These are phyloP conservation scores for Torymus texanus DNA, from an alignment of 2,888 invertebrate genomes.

Conservation along the genomic window DNA sequence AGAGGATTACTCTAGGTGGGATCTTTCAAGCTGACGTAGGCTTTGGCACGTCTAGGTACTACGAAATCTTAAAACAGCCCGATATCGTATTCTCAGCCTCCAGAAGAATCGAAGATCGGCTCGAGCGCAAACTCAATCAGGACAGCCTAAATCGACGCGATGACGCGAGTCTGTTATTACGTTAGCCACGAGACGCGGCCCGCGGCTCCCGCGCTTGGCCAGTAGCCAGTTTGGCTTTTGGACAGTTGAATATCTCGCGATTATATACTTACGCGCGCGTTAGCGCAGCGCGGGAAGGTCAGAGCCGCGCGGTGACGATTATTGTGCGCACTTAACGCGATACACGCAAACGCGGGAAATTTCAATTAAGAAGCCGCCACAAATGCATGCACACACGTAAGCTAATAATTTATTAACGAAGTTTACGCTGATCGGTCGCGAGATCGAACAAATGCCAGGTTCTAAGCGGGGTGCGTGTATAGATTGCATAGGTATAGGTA, in stretches of 20 bases:
- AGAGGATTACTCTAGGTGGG: too few relatives aligned
- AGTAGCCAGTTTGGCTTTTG: slow-evolving; percentile 45
- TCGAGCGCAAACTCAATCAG: slow-evolving; percentile 16
- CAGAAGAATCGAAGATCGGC: not conserved
- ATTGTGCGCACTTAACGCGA: not conserved
- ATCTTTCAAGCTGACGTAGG: too few relatives aligned
- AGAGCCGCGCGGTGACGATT: slow-evolving; percentile 13
- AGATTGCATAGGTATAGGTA: too few relatives aligned
- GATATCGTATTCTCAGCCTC: not conserved
- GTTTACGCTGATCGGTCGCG: too few relatives aligned
- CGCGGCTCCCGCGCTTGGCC: slow-evolving; percentile 6
- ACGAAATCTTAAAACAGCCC: not conserved
- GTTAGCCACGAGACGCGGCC: slow-evolving; percentile 27
- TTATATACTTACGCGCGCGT: not conserved
- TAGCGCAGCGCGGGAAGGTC: slow-evolving; percentile 41
- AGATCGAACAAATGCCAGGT: too few relatives aligned
- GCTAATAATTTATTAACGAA: too few relatives aligned
- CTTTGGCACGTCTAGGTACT: too few relatives aligned
- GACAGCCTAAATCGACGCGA: slow-evolving; percentile 44
- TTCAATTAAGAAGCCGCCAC: too few relatives aligned
- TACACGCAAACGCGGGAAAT: too few relatives aligned
- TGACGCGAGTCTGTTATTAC: slow-evolving; percentile 50
- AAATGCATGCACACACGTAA: too few relatives aligned
- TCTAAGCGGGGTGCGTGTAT: too few relatives aligned
- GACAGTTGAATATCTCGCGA: slow-evolving; percentile 5